These are phyloP conservation scores for Pteropus alecto DNA, from an alignment of 2,113 vertebrate species.

Conservation along the genomic window DNA sequence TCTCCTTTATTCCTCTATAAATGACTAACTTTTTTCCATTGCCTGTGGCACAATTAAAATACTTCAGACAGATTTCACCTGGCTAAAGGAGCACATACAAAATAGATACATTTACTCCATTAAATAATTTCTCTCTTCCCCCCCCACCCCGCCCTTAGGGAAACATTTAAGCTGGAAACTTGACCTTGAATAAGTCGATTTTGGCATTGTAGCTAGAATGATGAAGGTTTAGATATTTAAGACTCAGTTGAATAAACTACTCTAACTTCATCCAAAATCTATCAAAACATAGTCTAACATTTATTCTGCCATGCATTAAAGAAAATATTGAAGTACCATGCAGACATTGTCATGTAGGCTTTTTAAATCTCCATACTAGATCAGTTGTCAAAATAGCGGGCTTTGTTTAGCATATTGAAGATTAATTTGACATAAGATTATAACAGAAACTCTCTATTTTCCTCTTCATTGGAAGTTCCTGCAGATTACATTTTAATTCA, in stretches of 20 bases:
- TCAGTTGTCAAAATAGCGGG: neutral
- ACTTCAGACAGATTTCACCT: neutral
- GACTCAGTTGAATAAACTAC: neutral
- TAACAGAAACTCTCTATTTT: neutral
- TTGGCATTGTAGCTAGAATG: neutral
- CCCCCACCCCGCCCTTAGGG: accelerated
- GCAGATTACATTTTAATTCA: neutral
- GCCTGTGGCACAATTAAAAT: neutral
- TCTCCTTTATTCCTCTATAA: neutral
- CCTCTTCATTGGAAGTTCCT: neutral
- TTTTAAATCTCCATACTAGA: neutral
- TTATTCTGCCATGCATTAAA: neutral
- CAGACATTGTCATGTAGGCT: neutral
- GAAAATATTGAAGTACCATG: no score
- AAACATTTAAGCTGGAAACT: neutral
- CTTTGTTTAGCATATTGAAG: neutral
- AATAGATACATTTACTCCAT: neutral
- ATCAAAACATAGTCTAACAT: neutral
- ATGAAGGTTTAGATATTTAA: neutral
- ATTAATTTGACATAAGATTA: neutral
- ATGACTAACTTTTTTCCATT: neutral
- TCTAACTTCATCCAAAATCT: neutral
- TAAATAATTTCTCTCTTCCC: neutral
- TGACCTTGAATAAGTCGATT: neutral
- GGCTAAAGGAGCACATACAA: neutral